Evolutionary conservation across 1,140 invertebrate species (phyloP), one percentile per base, ranked within the genome.

Genomic region (Cryptotermes secundus): DNA sequence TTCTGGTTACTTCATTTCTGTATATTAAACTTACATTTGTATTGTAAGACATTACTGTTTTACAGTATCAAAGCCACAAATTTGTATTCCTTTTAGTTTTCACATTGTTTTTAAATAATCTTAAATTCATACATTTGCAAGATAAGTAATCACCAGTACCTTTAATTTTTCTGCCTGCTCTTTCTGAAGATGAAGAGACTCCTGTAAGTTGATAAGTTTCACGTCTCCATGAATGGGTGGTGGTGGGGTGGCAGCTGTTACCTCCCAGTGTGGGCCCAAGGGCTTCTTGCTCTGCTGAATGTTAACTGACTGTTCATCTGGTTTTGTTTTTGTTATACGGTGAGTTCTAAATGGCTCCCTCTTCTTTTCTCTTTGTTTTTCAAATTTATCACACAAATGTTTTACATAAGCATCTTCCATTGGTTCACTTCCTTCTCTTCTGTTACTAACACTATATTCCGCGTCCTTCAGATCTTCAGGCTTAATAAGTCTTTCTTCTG

Each of bases 161-260:
- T 90, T 86, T 81, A 91, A 85, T 84, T 88, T 90, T 72, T 89
- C 85, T 79, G 86, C 86, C 65, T 90, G 89, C 83, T 90, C 88
- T 42, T 90, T 90, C 87, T 94, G 92, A 35, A 94, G 87, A 84
- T 89, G 89, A 19, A 94, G 87, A 19, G 93, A 93, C 86, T 94
- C 93, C 86, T 91, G 90, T 72, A 94, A 87, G 84, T 87, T 90
- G 82, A 94, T 88, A 45, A 90, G 84, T 89, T 93, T 92, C 10
- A 89, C 89, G 84, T 92, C 90, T 84, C 90, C 92, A 87, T 93
- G 91, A 82, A 92, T 86, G 84, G 88, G 89, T 19, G 86, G 83
- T 34, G 91, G 91, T 79, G 91, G 94, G n/a, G 94, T 95, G 26
- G 94, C 94, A 59, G 94, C 92, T 4, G 94, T 94, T 7, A 93